phyloP scores from a whole-genome alignment of 2,888 invertebrate species.

The Dione vanillae region DNA sequence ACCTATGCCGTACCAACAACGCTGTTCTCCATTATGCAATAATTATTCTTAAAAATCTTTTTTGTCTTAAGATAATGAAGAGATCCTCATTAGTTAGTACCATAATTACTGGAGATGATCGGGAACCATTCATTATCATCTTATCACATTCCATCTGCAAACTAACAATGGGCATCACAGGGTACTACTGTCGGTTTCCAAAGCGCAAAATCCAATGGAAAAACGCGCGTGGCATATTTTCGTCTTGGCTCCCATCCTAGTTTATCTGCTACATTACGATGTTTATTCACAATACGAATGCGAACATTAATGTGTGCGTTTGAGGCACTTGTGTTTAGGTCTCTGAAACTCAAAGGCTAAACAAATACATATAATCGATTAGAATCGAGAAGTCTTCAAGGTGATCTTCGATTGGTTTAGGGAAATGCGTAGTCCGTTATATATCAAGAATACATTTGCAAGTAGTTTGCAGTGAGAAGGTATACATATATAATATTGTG shows the following conservation, averaged over 20 bases:
- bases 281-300: slow-evolving; percentile 85
- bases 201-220: slow-evolving; percentile 83
- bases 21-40: slow-evolving; percentile 47
- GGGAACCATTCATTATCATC: slow-evolving; percentile 49
- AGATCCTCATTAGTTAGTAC: slow-evolving; percentile 28
- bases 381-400: slow-evolving; percentile 45
- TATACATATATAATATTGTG: slow-evolving; percentile 25
- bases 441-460: slow-evolving; percentile 19
- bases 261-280: slow-evolving; percentile 85
- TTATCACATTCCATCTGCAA: slow-evolving; percentile 66
- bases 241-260: slow-evolving; percentile 85
- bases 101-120: slow-evolving; percentile 35
- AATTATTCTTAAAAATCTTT: slow-evolving; percentile 43
- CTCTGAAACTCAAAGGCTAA: slow-evolving; percentile 51
- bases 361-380: slow-evolving; percentile 46
- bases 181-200: slow-evolving; percentile 77
- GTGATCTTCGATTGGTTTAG: slow-evolving; percentile 30
- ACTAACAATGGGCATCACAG: slow-evolving; percentile 69
- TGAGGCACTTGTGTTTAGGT: slow-evolving; percentile 71
- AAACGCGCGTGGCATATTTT: slow-evolving; percentile 84
- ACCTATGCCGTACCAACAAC: slow-evolving; percentile 37
- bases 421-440: slow-evolving; percentile 35
- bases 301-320: slow-evolving; percentile 81
- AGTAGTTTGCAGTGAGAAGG: background rate
- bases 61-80: slow-evolving; percentile 44